These are phyloP conservation scores for Pipistrellus nathusii DNA, from an alignment of 2,797 vertebrate species.

Conservation along the genomic window DNA sequence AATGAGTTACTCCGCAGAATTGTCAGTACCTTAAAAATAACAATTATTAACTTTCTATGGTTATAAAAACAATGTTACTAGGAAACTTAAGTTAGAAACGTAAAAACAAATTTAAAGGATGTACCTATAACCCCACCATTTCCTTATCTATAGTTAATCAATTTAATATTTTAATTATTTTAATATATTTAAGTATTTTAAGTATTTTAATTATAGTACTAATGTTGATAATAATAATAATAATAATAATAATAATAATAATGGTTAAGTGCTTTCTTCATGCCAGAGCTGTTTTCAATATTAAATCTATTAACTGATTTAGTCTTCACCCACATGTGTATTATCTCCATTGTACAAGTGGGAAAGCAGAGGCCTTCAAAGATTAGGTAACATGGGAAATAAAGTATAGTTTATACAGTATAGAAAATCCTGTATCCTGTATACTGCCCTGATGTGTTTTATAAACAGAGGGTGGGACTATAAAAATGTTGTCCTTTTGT, in stretches of 20 bases:
- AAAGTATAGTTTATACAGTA: not conserved
- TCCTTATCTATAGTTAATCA: not conserved
- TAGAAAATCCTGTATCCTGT: not conserved
- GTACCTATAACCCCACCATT: not conserved
- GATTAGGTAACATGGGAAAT: not conserved
- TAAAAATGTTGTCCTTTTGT: not conserved
- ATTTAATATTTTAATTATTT: not conserved
- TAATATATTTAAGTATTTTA: not conserved
- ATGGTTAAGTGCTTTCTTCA: not conserved
- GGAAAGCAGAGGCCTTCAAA: not conserved
- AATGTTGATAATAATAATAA: not conserved
- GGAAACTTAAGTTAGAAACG: not conserved
- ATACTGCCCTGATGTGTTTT: not conserved
- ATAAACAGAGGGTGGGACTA: not conserved
- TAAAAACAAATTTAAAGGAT: not conserved
- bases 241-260: not conserved
- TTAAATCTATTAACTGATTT: slow-evolving; percentile 1
- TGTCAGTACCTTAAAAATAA: not conserved
- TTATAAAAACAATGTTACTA: not conserved
- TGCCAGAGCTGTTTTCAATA: not conserved
- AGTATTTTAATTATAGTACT: not conserved
- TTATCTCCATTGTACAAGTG: not conserved
- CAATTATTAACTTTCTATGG: not conserved
- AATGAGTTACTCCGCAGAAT: not conserved
- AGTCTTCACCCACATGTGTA: not conserved